Evolutionary conservation across 2,888 invertebrate species (phyloP), one percentile per base, ranked within the genome.

Genomic region (Agelastica alni): DNA sequence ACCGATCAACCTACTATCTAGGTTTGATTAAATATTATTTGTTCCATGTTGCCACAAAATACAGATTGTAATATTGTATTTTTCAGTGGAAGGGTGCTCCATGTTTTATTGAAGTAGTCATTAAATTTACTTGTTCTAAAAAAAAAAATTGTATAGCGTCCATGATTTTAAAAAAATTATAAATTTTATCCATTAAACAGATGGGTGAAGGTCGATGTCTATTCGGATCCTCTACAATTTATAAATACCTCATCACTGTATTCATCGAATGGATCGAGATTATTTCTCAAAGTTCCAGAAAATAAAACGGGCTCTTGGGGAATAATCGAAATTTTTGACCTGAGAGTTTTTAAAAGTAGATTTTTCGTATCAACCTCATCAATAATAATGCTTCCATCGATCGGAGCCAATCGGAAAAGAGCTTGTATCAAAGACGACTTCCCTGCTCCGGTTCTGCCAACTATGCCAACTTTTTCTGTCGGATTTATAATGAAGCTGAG

Each of bases 231-330:
- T 14, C 7, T 10, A n/a, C 30, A 18, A n/a, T 14, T 5, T 36
- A 36, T 26, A 22, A 10, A 10, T 42, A 87, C 60, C 10, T 82
- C 82, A 67, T 94, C 94, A 0, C 83, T 80, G 69, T 88, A 89
- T 69, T 87, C 85, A 60, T 88, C 85, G 74, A 94, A 94, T 2
- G 94, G 95, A 78, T 95, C 95, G 53, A 96, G 80, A 78, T 96
- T 96, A 69, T 87, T 87, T 1, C 95, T 80, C 9, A 26, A 26
- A 26, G 26, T 26, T 26, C 26, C 80, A 0, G 91, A 89, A 77
- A 95, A 91, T 44, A 92, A 77, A 49, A 91, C 89, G 0, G 92
- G 91, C 69, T 91, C 91, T 74, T 92, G 91, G 0, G 91, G 91
- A 42, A 92, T 92, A 68, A 92, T 91, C n/a, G 91, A 88, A 54